Conservation (phyloP, 2,797 vertebrate genomes). For the Spinibarbus caldwelli region DNA sequence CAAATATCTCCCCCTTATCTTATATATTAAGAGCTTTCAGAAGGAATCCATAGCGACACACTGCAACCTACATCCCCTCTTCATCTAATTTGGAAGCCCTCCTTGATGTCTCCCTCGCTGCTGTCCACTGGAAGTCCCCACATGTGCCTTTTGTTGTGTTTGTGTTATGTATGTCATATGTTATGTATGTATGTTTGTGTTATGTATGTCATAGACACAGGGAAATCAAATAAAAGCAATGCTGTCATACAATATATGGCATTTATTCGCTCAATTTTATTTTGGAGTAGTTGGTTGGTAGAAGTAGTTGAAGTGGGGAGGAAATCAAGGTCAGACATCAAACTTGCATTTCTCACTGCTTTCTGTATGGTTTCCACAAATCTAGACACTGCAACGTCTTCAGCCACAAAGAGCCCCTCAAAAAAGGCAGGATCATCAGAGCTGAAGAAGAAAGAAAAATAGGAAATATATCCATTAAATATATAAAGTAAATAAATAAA, state of each 20-base stretch:
- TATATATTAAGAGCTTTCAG: conserved; percentile 54
- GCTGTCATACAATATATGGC: background rate
- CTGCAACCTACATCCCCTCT: conserved; percentile 49
- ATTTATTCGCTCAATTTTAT: conserved; percentile 2
- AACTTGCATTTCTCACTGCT: conserved; percentile 21
- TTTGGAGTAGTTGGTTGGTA: background rate
- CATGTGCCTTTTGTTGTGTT: conserved; percentile 40
- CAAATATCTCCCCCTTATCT: conserved; percentile 48
- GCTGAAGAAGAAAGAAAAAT: conserved; percentile 2
- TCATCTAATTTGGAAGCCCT: conserved; percentile 39
- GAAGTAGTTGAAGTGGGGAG: conserved; percentile 2
- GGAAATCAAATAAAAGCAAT: conserved; percentile 26
- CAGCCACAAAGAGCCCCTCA: conserved; percentile 31
- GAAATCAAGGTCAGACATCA: background rate
- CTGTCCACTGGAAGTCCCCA: conserved; percentile 34
- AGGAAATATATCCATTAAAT: background rate
- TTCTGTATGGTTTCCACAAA: conserved; percentile 27
- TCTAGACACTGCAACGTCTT: conserved; percentile 27
- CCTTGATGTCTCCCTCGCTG: conserved; percentile 35
- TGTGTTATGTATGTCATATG: too few species aligned
- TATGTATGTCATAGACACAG: conserved; percentile 22
- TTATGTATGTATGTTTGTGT: too few species aligned
- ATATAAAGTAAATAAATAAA: background rate
- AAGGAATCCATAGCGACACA: conserved; percentile 33
- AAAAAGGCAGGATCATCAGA: conserved; percentile 3